Evolutionary conservation across 2,888 invertebrate genomes (phyloP).

Genomic region (Stenodera caucasica): DNA sequence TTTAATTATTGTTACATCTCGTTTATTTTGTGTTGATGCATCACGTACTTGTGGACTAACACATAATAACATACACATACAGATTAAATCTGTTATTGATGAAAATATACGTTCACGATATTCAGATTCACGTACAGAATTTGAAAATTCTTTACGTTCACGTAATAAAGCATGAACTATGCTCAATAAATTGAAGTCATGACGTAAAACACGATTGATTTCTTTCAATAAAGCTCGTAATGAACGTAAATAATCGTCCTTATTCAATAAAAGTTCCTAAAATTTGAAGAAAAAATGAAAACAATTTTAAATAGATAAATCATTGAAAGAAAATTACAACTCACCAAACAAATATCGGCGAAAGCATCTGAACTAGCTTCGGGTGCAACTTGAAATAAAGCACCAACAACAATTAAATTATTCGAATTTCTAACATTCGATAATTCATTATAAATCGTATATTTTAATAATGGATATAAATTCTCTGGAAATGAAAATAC

Average conservation of each 20-base stretch:
- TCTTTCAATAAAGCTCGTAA: conserved; percentile 85
- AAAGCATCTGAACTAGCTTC: conserved; percentile 80
- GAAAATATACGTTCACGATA: conserved; percentile 82
- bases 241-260: conserved; percentile 89
- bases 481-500: conserved; percentile 83
- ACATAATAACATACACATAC: conserved; percentile 82
- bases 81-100: conserved; percentile 81
- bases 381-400: conserved; percentile 83
- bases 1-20: conserved; percentile 58
- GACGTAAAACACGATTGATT: conserved; percentile 79
- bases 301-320: background rate
- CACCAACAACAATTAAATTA: conserved; percentile 89
- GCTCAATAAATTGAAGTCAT: conserved; percentile 77
- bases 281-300: conserved; percentile 17
- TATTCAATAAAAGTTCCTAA: conserved; percentile 81
- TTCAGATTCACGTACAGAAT: conserved; percentile 65
- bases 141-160: conserved; percentile 64
- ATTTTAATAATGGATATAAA: conserved; percentile 80
- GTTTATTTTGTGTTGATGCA: conserved; percentile 58
- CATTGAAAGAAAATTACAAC: conserved; percentile 23
- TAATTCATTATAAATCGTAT: conserved; percentile 93
- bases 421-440: conserved; percentile 91
- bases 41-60: conserved; percentile 73
- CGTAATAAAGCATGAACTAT: conserved; percentile 78
- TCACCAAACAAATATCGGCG: conserved; percentile 77